A percentile compares a stretch with the other conserved stretches of the same genome.
Conservation (phyloP, 2,113 vertebrate genomes). For the Podarcis muralis region DNA sequence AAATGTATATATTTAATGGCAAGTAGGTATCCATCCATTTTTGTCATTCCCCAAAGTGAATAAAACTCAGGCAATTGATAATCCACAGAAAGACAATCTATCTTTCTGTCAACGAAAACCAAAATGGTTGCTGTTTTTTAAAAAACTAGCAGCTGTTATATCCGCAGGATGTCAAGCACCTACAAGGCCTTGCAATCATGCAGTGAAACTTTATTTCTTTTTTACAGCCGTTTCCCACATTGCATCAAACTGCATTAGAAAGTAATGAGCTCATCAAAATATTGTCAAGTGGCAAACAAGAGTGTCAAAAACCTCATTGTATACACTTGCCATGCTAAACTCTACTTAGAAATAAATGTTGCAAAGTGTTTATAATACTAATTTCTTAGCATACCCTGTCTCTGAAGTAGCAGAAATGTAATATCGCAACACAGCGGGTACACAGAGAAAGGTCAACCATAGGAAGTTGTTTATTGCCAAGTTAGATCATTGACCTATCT, state of each 20-base stretch:
- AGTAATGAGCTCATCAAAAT: background rate
- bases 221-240: background rate
- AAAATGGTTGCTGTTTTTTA: conserved; percentile 35
- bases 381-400: conserved; percentile 26
- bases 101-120: background rate
- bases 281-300: background rate
- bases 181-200: too few species aligned
- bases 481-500: background rate
- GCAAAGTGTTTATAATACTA: background rate
- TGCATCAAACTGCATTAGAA: background rate
- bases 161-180: background rate
- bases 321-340: background rate
- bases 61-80: background rate
- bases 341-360: conserved; percentile 43
- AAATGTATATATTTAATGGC: conserved; percentile 8
- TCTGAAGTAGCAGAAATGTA: background rate
- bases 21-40: conserved; percentile 10
- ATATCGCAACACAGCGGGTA: background rate
- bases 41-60: background rate
- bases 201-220: background rate
- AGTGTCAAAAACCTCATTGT: background rate
- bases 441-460: background rate
- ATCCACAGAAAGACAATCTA: background rate
- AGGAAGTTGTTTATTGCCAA: background rate
- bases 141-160: background rate